Percentiles rank a stretch among this genome's conserved stretches.
Evolutionary conservation across 1,140 invertebrate genomes (phyloP).

Genomic region (Daktulosphaira vitifoliae): DNA sequence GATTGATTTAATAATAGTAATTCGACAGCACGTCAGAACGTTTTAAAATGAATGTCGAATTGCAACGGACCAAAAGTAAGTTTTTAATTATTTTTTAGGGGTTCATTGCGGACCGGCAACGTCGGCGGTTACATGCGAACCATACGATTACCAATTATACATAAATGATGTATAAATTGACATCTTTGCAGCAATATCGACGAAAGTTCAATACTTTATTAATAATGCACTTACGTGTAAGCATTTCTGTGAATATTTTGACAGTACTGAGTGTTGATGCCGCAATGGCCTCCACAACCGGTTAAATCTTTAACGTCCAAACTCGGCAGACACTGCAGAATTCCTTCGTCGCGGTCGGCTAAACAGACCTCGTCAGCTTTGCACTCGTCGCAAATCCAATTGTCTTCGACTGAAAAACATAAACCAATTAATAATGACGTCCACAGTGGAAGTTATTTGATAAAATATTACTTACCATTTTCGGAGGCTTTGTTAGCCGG

Average conservation of each 20-base stretch:
- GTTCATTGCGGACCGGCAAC: too few species aligned
- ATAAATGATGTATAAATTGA: too few species aligned
- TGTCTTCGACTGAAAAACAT: constrained; percentile 31
- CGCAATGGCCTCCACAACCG: constrained; percentile 64
- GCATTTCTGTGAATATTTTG: constrained; percentile 53
- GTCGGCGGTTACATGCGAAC: too few species aligned
- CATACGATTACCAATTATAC: too few species aligned
- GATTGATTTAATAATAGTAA: constrained; percentile 29
- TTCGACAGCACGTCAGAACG: constrained; percentile 11
- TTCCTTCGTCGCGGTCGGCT: constrained; percentile 51
- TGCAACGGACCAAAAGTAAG: too few species aligned
- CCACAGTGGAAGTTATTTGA: too few species aligned
- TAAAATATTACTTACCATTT: constrained; percentile 10
- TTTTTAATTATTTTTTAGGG: too few species aligned
- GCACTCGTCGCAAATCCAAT: constrained; percentile 45
- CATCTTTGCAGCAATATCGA: too few species aligned
- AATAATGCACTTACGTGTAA: constrained; percentile 48
- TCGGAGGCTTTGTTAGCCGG: constrained; percentile 3
- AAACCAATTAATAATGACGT: too few species aligned
- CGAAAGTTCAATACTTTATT: too few species aligned
- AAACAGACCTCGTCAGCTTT: constrained; percentile 55
- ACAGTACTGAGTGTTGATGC: constrained; percentile 59
- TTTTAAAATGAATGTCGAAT: neutral
- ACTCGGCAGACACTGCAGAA: constrained; percentile 52
- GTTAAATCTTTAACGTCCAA: constrained; percentile 56